phyloP scores from a whole-genome alignment of 2,888 invertebrate species.

The Coelinius sp. region DNA sequence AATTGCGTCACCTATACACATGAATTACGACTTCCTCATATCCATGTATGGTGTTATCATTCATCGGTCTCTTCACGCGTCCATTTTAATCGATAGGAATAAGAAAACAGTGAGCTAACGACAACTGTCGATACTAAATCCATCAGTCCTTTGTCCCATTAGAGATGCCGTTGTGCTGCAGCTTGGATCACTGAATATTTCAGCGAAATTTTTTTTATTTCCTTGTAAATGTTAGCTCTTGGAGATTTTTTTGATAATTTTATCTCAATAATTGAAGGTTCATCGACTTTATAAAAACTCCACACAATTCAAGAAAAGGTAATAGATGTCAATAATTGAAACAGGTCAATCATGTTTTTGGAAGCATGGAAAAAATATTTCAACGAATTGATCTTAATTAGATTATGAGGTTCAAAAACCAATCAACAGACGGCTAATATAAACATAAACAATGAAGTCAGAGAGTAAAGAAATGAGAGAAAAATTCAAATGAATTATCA shows the following conservation, averaged over 20 bases:
- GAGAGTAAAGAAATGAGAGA: no score
- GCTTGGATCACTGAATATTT: not conserved
- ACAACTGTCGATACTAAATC: slow-evolving; percentile 4
- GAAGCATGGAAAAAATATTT: no score
- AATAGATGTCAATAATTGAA: no score
- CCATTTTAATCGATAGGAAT: slow-evolving; percentile 16
- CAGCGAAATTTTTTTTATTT: not conserved
- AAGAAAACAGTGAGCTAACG: not conserved
- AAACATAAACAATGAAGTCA: no score
- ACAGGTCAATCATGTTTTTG: no score
- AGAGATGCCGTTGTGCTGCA: not conserved
- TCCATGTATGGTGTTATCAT: slow-evolving; percentile 1
- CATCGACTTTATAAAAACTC: no score
- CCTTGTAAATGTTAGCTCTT: not conserved
- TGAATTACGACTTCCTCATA: slow-evolving; percentile 21
- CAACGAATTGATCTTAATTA: no score
- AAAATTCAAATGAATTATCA: no score
- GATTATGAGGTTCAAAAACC: no score
- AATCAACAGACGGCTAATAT: no score
- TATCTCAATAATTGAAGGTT: no score
- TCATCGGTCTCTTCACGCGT: not conserved
- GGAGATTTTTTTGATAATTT: not conserved
- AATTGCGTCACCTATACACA: slow-evolving; percentile 13
- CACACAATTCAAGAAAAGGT: no score
- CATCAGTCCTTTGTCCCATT: not conserved